Conservation (phyloP, 2,113 vertebrate genomes). For the Cranoglanis bouderius region DNA sequence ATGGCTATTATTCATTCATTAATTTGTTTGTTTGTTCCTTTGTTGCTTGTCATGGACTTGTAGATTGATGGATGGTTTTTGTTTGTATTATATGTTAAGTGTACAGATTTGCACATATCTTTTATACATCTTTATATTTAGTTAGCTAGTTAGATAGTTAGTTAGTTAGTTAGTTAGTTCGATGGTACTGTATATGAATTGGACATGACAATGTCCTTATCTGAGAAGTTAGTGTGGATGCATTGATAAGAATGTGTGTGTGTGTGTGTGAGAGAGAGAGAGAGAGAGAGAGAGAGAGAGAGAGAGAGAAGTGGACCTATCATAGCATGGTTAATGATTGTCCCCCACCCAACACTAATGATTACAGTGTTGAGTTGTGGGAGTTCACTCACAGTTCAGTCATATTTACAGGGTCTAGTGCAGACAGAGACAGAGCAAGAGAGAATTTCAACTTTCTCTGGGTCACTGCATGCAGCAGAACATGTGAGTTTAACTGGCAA, state of each 20-base stretch:
- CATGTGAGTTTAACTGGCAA: constrained; percentile 27
- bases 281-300: not conserved
- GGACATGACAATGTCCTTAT: not conserved
- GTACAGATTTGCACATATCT: too few relatives aligned
- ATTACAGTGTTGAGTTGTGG: constrained; percentile 63
- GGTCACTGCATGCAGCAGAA: constrained; percentile 33
- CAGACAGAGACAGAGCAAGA: constrained; percentile 1
- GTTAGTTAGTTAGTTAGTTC: not conserved
- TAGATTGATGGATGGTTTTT: too few relatives aligned
- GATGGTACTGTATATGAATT: not conserved
- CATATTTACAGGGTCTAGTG: constrained; percentile 39
- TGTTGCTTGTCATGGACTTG: too few relatives aligned
- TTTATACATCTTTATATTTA: too few relatives aligned
- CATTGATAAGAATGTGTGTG: constrained; percentile 62
- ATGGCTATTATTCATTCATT: too few relatives aligned
- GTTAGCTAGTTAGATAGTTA: not conserved
- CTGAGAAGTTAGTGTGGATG: constrained; percentile 52
- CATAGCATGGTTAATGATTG: constrained; percentile 52
- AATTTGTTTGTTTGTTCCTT: too few relatives aligned
- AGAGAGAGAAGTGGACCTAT: constrained; percentile 25
- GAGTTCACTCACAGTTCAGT: constrained; percentile 55
- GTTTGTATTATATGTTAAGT: too few relatives aligned
- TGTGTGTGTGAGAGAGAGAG: constrained; percentile 4
- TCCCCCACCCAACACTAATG: constrained; percentile 59
- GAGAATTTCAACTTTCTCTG: constrained; percentile 7